These are phyloP conservation scores for Cordylochernes scorpioides DNA, from an alignment of 2,888 invertebrate genomes.

Conservation along the genomic window DNA sequence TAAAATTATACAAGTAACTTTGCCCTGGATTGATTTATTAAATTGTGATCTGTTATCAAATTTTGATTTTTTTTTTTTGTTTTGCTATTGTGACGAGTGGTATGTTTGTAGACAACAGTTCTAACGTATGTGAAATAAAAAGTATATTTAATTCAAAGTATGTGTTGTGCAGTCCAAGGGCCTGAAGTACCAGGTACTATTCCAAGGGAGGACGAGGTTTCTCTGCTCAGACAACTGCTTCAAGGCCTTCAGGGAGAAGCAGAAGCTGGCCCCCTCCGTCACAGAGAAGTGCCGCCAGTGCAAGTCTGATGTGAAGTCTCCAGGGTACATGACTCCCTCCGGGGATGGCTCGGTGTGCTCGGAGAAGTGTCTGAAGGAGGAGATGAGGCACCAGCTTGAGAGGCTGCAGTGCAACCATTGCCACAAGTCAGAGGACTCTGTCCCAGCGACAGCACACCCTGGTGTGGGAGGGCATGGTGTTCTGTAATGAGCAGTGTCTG, in stretches of 20 bases:
- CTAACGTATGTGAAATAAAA: constrained; percentile 8
- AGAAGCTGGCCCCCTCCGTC: constrained; percentile 3
- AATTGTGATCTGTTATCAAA: constrained; percentile 9
- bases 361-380: constrained; percentile 13
- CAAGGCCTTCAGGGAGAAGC: constrained; percentile 9
- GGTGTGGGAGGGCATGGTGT: constrained; percentile 77
- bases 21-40: no score
- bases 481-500: constrained; percentile 61
- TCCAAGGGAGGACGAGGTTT: constrained; percentile 9
- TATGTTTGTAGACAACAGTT: constrained; percentile 12
- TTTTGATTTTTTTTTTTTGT: constrained; percentile 8
- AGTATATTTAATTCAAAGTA: constrained; percentile 5
- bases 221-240: constrained; percentile 13
- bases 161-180: constrained; percentile 11
- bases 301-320: no score
- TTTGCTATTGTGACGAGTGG: constrained; percentile 7
- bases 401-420: no score
- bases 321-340: no score
- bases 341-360: no score
- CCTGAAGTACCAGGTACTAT: constrained; percentile 9
- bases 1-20: no score
- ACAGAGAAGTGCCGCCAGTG: constrained; percentile 12
- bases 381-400: no score
- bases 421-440: no score
- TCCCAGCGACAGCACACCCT: no score